phyloP scores from a whole-genome alignment of 2,113 vertebrate genomes.

The Vireo altiloquus region DNA sequence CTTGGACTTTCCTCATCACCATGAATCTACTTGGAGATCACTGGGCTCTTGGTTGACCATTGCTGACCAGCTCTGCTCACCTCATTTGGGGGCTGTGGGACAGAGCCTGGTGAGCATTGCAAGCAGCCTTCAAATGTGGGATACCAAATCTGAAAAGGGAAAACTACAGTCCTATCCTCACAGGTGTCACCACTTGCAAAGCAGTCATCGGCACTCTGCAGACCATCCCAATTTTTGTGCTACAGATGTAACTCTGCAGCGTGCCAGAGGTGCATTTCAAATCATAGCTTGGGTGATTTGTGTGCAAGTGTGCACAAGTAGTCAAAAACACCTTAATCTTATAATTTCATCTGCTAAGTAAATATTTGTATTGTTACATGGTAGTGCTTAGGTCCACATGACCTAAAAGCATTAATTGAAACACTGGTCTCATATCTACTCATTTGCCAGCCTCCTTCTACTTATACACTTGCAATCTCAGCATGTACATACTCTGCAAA shows the following conservation, averaged over 20 bases:
- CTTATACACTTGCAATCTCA: neutral
- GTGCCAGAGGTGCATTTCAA: neutral
- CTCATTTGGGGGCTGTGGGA: neutral
- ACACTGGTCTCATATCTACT: neutral
- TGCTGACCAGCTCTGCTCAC: neutral
- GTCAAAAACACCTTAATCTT: neutral
- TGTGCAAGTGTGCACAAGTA: neutral
- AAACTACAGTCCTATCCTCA: neutral
- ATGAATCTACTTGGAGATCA: neutral
- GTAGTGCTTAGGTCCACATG: neutral
- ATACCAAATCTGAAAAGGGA: neutral
- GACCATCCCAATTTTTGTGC: neutral
- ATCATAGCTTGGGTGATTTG: neutral
- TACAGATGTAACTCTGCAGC: neutral
- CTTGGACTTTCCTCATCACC: neutral
- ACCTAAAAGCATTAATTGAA: neutral
- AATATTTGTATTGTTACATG: neutral
- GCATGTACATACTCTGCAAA: neutral
- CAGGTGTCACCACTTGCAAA: neutral
- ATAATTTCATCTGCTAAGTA: neutral
- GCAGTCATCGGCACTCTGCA: neutral
- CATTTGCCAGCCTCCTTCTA: neutral
- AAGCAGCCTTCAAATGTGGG: neutral
- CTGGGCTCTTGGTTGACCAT: neutral
- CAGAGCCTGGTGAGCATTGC: neutral